Percentiles rank a stretch among this genome's conserved stretches.
phyloP scores from a whole-genome alignment of 2,888 invertebrate genomes.

The Exocentrus adspersus region DNA sequence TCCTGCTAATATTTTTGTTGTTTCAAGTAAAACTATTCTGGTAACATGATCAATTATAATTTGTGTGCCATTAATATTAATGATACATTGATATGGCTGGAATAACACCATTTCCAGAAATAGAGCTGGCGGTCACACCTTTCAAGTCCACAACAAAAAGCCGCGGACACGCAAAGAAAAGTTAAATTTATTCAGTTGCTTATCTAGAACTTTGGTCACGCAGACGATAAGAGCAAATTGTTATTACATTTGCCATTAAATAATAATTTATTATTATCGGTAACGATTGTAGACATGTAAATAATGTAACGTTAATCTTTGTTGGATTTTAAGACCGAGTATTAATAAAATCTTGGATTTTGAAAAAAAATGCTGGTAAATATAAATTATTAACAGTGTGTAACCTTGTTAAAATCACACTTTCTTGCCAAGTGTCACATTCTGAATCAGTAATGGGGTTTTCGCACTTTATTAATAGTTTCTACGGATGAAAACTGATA shows the following conservation, averaged over 20 bases:
- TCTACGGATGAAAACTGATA: not conserved
- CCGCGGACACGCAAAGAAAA: not conserved
- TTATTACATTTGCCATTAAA: too few relatives aligned
- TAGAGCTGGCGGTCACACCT: not conserved
- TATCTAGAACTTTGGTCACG: not conserved
- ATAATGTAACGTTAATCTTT: too few relatives aligned
- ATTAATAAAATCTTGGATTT: too few relatives aligned
- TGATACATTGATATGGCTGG: not conserved
- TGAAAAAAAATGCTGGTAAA: too few relatives aligned
- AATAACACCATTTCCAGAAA: not conserved
- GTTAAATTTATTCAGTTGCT: too few relatives aligned
- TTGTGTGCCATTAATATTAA: not conserved
- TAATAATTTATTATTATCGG: too few relatives aligned
- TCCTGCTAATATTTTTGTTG: too few relatives aligned
- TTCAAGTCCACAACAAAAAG: not conserved
- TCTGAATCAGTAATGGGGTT: not conserved
- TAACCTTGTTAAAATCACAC: too few relatives aligned
- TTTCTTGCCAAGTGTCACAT: not conserved
- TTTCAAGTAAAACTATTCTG: too few relatives aligned
- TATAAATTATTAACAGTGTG: too few relatives aligned
- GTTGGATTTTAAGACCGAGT: too few relatives aligned
- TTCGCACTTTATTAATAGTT: slow-evolving; percentile 4
- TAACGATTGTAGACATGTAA: too few relatives aligned
- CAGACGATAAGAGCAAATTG: not conserved
- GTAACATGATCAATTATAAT: not conserved